phyloP scores from a whole-genome alignment of 1,140 invertebrate genomes.

The Thaumetopoea pityocampa region DNA sequence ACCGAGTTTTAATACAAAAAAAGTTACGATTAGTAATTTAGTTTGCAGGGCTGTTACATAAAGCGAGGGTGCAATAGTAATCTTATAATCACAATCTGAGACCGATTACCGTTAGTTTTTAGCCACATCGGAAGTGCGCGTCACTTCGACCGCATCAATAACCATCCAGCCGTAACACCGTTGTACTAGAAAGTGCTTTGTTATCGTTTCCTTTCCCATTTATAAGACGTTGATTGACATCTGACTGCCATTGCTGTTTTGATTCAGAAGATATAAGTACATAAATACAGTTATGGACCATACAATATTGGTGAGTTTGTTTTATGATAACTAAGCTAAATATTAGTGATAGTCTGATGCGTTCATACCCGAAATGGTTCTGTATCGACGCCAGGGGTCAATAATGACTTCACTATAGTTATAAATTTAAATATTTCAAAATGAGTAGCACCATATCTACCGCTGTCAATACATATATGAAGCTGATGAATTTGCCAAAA shows the following conservation, averaged over 20 bases:
- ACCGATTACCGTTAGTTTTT: no score
- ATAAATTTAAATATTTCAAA: no score
- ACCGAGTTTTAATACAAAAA: no score
- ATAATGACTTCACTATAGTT: no score
- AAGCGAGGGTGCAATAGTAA: background rate
- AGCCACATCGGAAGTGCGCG: slow-evolving; percentile 8
- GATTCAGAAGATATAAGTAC: slow-evolving; percentile 14
- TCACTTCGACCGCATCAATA: background rate
- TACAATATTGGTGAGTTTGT: slow-evolving; percentile 47
- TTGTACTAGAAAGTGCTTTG: slow-evolving; percentile 56
- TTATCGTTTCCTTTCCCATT: slow-evolving; percentile 58
- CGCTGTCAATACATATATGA: no score
- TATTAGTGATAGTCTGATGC: background rate
- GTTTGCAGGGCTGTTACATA: background rate
- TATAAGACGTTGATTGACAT: slow-evolving; percentile 49
- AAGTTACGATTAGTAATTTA: background rate
- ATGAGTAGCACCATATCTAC: no score
- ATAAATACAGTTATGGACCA: slow-evolving; percentile 33
- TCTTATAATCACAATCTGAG: no score
- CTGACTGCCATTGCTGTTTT: slow-evolving; percentile 31
- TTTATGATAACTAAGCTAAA: background rate
- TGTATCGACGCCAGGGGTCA: no score
- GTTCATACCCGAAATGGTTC: no score
- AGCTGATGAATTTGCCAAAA: no score
- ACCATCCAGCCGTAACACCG: slow-evolving; percentile 42